These are phyloP conservation scores for Entomyzon cyanotis DNA, from an alignment of 2,113 vertebrate genomes.

Conservation along the genomic window DNA sequence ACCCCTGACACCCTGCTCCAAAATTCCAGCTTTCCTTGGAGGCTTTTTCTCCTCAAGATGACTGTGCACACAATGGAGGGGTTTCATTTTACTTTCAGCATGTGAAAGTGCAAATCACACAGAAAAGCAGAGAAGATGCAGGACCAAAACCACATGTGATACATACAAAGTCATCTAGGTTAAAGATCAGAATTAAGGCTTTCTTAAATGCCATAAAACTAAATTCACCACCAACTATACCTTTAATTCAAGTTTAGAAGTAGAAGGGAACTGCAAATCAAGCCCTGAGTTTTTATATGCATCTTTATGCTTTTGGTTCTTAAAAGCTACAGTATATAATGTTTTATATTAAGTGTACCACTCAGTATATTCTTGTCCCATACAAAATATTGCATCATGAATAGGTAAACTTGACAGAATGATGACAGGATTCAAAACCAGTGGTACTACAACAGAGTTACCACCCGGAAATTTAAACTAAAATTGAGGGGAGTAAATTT, in stretches of 20 bases:
- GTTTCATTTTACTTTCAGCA: neutral
- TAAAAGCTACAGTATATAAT: neutral
- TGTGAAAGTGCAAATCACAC: neutral
- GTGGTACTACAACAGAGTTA: neutral
- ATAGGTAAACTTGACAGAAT: neutral
- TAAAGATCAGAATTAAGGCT: neutral
- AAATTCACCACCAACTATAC: neutral
- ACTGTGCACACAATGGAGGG: neutral
- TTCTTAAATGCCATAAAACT: neutral
- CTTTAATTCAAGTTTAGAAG: neutral
- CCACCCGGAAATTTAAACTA: neutral
- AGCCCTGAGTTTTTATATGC: neutral
- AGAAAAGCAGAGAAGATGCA: neutral
- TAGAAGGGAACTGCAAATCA: neutral
- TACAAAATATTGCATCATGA: neutral
- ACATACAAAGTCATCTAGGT: neutral
- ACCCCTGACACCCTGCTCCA: accelerated
- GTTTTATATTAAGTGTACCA: neutral
- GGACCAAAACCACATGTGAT: neutral
- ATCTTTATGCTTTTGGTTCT: neutral
- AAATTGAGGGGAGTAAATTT: neutral
- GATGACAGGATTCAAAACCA: neutral
- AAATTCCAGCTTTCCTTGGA: neutral
- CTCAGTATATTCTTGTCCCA: neutral
- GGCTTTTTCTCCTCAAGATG: neutral